Percentiles rank a stretch among this genome's conserved stretches.
Evolutionary conservation across 2,797 vertebrate species (phyloP).

Genomic region (Pipistrellus kuhlii): DNA sequence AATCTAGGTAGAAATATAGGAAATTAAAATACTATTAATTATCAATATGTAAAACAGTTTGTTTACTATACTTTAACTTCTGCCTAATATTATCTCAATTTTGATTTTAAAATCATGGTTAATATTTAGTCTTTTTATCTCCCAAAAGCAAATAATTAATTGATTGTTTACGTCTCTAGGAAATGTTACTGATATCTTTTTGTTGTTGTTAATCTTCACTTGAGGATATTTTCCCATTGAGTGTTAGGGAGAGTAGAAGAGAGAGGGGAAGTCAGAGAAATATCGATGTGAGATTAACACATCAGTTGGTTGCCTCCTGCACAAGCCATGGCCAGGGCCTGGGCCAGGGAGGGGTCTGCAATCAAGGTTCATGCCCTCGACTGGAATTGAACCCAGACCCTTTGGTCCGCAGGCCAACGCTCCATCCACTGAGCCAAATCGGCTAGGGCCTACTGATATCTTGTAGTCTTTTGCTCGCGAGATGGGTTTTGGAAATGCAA

Average conservation of each 20-base stretch:
- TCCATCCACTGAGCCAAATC: not conserved
- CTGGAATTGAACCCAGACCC: not conserved
- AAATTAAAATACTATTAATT: conserved; percentile 54
- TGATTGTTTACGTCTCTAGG: not conserved
- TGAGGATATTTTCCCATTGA: not conserved
- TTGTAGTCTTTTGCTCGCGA: not conserved
- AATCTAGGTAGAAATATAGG: not conserved
- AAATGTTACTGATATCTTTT: conserved; percentile 54
- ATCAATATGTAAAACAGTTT: not conserved
- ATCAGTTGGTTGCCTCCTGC: not conserved
- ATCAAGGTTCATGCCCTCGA: not conserved
- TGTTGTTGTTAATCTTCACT: too few species aligned
- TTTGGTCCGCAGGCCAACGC: not conserved
- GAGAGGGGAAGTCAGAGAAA: not conserved
- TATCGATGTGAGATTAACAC: not conserved
- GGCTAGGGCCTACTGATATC: not conserved
- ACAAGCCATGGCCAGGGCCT: too few species aligned
- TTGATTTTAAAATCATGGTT: conserved; percentile 32
- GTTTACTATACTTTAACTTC: not conserved
- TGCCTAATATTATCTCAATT: conserved; percentile 25
- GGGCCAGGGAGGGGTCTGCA: too few species aligned
- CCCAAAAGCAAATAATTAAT: conserved; percentile 14
- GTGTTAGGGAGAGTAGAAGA: not conserved
- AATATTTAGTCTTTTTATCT: conserved; percentile 27
- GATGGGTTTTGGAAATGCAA: conserved; percentile 36